These are phyloP conservation scores for Octomys mimax DNA, from an alignment of 2,797 vertebrate genomes.

Conservation along the genomic window DNA sequence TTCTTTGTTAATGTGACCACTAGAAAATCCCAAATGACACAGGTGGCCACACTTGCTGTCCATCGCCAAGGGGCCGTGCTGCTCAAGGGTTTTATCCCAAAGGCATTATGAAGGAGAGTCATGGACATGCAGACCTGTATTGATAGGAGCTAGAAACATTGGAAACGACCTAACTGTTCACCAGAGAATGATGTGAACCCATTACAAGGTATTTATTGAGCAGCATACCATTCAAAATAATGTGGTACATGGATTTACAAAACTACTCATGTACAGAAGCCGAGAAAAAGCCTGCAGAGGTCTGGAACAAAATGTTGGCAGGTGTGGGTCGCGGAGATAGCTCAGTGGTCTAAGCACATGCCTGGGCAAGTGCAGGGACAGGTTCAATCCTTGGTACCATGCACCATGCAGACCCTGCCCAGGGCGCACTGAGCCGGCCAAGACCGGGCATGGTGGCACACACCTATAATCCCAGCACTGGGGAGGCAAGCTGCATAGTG, in stretches of 20 bases:
- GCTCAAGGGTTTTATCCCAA: not conserved
- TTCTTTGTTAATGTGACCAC: not conserved
- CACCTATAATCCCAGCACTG: no score
- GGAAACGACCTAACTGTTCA: not conserved
- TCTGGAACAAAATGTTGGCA: not conserved
- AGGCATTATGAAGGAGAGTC: not conserved
- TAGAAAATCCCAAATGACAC: not conserved
- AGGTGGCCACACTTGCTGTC: not conserved
- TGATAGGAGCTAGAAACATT: not conserved
- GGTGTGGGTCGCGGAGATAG: no score
- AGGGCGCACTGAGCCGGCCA: no score
- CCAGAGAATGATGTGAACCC: not conserved
- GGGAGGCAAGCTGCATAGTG: no score
- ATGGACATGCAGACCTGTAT: not conserved
- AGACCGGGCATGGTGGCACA: no score
- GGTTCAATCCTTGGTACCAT: no score
- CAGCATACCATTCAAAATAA: not conserved
- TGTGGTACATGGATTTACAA: not conserved
- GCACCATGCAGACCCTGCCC: no score
- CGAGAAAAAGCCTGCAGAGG: not conserved
- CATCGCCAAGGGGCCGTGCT: not conserved
- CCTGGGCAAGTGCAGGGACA: no score
- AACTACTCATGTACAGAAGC: not conserved
- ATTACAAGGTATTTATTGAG: not conserved
- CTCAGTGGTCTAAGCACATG: no score